Base-by-base conservation (phyloP, 2,797 vertebrate genomes). In the Parauchenoglanis ngamensis region DNA sequence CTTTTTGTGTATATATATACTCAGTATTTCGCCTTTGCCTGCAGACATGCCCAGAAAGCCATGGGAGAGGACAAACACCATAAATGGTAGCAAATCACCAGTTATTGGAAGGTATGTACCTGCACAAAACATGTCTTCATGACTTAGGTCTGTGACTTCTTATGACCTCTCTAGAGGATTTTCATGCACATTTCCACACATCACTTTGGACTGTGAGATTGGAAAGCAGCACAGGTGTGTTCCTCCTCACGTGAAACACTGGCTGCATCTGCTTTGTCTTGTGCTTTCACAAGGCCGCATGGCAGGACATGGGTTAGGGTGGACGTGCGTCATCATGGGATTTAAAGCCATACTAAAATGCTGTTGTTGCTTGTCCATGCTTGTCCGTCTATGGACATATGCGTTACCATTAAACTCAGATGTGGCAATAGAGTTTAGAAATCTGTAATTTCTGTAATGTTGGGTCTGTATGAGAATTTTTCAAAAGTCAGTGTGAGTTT, bases 71-170 rank as follows among this genome's bases (percentile, higher is more conserved):
- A 96, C 97, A 90, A 99, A 97, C 91, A 97, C 97, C 88, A 96
- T 99, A 96, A 99, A 99, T 72, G 98, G 98, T 96, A 99, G 97
- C 97, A 99, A 99, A 93, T 99, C 98, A 52, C 98, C 98, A 87
- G 97, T 99, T 90, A 99, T 99, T 81, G 98, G 98, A 96, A 99
- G 98, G 98, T 99, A 98, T 21, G 44, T 0, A 49, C 65, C 70
- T 31, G 8, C 63, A 75, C 40, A 31, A n/a, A 25, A 23, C 68
- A 28, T 19, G 7, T 61, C 17, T 72, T 84, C 31, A 19, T 76
- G 77, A 17, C 13, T 57, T 46, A 46, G 23, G n/a, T 86, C 19
- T 87, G 61, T 89, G 83, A 54, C 40, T 57, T 84, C 83, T 76
- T 70, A 57, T 76, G 23, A 49, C 4, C 21, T n/a, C n/a, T 13